phyloP scores from a whole-genome alignment of 2,113 vertebrate genomes.

The Anolis carolinensis region DNA sequence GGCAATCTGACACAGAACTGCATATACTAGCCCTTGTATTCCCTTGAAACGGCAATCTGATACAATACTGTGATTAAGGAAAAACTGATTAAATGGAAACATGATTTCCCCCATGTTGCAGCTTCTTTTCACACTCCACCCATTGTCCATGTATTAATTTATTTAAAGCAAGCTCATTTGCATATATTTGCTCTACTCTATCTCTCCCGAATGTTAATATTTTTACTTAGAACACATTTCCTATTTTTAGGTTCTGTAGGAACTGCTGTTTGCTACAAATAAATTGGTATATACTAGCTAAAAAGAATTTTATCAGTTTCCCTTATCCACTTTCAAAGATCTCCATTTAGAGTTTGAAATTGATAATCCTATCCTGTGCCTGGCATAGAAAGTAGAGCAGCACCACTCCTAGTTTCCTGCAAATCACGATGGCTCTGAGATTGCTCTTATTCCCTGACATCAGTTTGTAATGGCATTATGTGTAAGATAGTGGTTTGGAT shows the following conservation, averaged over 20 bases:
- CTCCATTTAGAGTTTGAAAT: neutral
- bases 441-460: neutral
- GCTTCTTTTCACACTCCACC: neutral
- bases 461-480: too few relatives aligned
- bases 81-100: neutral
- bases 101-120: neutral
- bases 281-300: neutral
- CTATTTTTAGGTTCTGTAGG: neutral
- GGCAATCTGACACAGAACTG: neutral
- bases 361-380: neutral
- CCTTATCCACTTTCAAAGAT: neutral
- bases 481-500: neutral
- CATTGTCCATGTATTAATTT: neutral
- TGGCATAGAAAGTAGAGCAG: too few relatives aligned
- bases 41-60: neutral
- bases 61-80: neutral
- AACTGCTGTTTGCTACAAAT: neutral
- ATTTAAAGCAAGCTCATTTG: neutral
- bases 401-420: neutral
- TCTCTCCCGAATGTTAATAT: neutral
- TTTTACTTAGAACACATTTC: neutral
- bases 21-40: neutral
- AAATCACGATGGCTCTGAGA: neutral
- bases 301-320: neutral
- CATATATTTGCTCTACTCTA: neutral